Evolutionary conservation across 2,113 vertebrate genomes (phyloP), one percentile per base, ranked within the genome.

Genomic region (Pandion haliaetus): DNA sequence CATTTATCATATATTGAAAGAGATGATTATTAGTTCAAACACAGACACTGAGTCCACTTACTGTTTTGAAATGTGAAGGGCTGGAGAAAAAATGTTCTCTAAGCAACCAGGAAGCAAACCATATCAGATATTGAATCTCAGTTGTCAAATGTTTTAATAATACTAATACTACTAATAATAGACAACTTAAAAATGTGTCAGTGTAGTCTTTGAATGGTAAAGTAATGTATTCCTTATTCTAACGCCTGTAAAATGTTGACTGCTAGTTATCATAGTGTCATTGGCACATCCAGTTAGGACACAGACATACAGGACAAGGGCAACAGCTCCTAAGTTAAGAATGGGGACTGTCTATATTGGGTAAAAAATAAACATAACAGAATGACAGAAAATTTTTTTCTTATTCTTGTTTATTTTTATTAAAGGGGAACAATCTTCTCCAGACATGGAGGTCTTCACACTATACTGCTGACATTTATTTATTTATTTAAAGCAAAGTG

Each of bases 271-370:
- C 12, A 34, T 7, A 77, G 3, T 57, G 32, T 59, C 69, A 55
- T 14, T 59, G 47, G 2, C 14, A 74, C 5, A 4, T 55, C 8
- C 23, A n/a, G 61, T 87, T 87, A 79, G 28, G 74, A 25, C 24
- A 66, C 17, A 84, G 24, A 61, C 2, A 47, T 36, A 14, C 1
- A 61, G 9, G 21, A 16, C 20, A 80, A 59, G 26, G 14, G 19
- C 29, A 66, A 38, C 8, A 42, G 21, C 18, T 54, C 7, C 3
- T 45, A 52, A 49, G 32, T 21, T 8, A 54, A 10, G 26, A 86
- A 59, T 20, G 12, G 3, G 2, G 3, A 54, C 2, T 4, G 2
- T 34, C 8, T 67, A 23, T 20, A 54, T 4, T 34, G 7, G 14
- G 6, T 29, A 5, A 81, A 88, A 86, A 58, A 40, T 10, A 70